Conservation (phyloP, 2,113 vertebrate species). For the Dendropsophus ebraccatus region DNA sequence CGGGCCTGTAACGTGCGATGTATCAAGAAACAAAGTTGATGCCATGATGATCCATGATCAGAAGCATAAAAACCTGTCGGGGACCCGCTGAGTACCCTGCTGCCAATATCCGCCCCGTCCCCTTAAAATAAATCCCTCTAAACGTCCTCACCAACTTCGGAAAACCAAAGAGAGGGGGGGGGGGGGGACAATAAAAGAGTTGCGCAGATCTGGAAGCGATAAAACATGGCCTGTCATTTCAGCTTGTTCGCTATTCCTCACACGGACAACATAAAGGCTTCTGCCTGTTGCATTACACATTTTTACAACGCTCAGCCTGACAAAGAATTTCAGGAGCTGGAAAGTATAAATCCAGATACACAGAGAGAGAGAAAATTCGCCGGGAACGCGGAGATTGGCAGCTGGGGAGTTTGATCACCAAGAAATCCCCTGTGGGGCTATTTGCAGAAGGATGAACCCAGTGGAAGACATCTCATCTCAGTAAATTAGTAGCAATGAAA, state of each 20-base stretch:
- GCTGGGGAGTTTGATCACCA: conserved; percentile 54
- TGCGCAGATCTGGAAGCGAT: conserved; percentile 2
- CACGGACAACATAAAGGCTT: conserved; percentile 38
- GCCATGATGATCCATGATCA: no score
- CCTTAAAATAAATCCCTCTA: neutral
- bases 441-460: conserved; percentile 49
- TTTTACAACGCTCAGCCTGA: conserved; percentile 35
- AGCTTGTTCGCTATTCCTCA: conserved; percentile 39
- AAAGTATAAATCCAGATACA: conserved; percentile 47
- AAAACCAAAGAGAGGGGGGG: neutral
- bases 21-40: no score
- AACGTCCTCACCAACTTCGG: neutral
- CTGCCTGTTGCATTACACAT: conserved; percentile 52
- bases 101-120: no score
- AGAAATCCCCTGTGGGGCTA: conserved; percentile 56
- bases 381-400: conserved; percentile 41
- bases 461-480: conserved; percentile 50
- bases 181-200: neutral
- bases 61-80: no score
- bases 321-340: conserved; percentile 36
- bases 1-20: no score
- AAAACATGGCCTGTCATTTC: conserved; percentile 25
- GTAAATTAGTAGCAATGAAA: conserved; percentile 54
- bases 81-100: neutral
- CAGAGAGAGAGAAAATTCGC: conserved; percentile 22